Evolutionary conservation across 2,113 vertebrate species (phyloP).

Genomic region (Notarius lentiginosus): DNA sequence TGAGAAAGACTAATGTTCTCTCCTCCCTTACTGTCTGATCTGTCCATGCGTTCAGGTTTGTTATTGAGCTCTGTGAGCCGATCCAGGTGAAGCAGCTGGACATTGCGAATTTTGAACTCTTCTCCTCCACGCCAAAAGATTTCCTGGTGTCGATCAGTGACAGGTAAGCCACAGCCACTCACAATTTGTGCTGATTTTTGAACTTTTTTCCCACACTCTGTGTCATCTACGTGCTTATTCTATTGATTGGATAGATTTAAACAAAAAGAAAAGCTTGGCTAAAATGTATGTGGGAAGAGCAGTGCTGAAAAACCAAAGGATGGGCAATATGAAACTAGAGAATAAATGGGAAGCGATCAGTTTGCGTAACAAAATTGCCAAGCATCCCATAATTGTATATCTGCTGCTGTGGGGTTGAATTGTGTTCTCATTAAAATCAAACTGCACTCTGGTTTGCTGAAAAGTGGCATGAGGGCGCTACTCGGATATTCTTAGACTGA

Average conservation of each 20-base stretch:
- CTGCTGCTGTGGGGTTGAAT: background rate
- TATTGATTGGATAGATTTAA: background rate
- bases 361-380: background rate
- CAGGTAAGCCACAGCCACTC: constrained; percentile 72
- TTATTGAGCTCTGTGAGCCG: constrained; percentile 98
- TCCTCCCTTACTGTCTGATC: background rate
- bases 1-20: background rate
- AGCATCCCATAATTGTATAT: background rate
- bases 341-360: background rate
- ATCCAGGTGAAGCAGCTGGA: constrained; percentile 98
- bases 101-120: constrained; percentile 97
- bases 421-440: background rate
- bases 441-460: background rate
- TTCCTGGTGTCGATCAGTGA: constrained; percentile 98
- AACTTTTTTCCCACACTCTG: background rate
- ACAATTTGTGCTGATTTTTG: background rate
- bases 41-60: constrained; percentile 80
- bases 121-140: constrained; percentile 97
- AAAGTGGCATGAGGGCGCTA: background rate
- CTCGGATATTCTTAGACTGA: background rate
- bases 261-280: background rate
- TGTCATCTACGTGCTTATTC: background rate
- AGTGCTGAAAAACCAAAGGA: background rate
- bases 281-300: background rate
- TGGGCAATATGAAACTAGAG: background rate